A percentile compares a stretch with the other conserved stretches of the same genome.
Conservation (phyloP, 2,113 vertebrate genomes). For the Pyrgilauda ruficollis region DNA sequence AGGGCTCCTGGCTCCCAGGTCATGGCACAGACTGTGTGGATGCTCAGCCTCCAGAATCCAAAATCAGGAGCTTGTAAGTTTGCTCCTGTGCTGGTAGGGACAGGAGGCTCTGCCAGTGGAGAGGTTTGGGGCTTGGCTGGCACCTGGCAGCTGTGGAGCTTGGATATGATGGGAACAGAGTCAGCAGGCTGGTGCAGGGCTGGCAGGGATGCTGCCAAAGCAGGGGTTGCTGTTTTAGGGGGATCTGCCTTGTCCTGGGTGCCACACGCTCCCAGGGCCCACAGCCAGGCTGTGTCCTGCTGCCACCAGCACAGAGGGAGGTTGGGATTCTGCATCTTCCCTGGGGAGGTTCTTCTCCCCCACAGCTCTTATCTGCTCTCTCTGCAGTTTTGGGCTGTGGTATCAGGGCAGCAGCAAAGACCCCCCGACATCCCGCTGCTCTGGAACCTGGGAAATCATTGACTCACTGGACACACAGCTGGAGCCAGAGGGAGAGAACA, state of each 20-base stretch:
- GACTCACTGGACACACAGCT: constrained; percentile 54
- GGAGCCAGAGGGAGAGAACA: neutral
- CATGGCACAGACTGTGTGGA: constrained; percentile 64
- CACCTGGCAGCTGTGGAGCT: neutral
- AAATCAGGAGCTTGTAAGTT: constrained; percentile 90
- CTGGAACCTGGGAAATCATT: constrained; percentile 84
- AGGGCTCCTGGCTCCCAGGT: constrained; percentile 70
- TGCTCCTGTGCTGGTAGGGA: neutral
- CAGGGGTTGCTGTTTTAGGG: neutral
- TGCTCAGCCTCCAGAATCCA: constrained; percentile 79
- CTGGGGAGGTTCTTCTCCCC: neutral
- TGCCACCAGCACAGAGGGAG: neutral
- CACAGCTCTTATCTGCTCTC: neutral
- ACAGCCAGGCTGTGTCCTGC: accelerated
- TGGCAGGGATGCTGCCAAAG: neutral
- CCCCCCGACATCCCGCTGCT: constrained; percentile 44
- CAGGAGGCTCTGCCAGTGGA: accelerated
- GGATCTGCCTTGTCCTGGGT: neutral
- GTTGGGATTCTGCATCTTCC: neutral
- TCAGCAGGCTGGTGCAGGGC: neutral
- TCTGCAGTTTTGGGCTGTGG: constrained; percentile 86
- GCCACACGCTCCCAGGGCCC: accelerated
- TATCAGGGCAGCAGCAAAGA: constrained; percentile 70
- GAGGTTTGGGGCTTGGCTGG: neutral
- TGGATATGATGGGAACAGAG: neutral